Base-by-base conservation (phyloP, 2,888 invertebrate species). In the Crematogaster levior region DNA sequence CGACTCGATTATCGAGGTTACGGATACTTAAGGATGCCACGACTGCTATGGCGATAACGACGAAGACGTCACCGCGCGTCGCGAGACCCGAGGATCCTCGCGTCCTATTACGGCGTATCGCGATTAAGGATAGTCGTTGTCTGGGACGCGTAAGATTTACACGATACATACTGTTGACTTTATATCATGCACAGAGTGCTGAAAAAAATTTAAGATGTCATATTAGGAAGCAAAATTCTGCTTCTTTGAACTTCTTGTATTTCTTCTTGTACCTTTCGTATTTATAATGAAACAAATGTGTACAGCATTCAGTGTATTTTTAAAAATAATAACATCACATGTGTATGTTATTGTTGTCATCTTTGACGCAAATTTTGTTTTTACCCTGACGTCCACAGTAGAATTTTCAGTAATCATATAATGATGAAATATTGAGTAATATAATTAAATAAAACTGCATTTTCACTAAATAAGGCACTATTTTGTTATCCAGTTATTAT, bases 1-100 rank as follows among this genome's bases (percentile, higher is more conserved):
- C 89, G 90, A 88, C 91, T 90, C 88, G 87, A 89, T 89, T 90
- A 89, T 86, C 81, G 65, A 68, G 68, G 74, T 83, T 61, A 77
- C 79, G 61, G 85, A 75, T 82, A 70, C 79, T 74, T 48, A 21
- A 58, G 34, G 30, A 79, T 60, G 37, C 68, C 60, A 12, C 60
- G 34, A 12, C n/a, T 34, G 10, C 7, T 24, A n/a, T 21, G 34
- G 7, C 77, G 77, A 77, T 18, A n/a, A 46, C 46, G 63, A 51
- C 18, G 65, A 65, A 2, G 24, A 66, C 61, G 63, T 21, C 21
- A 18, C 15, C n/a, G 1, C 6, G 48, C 5, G 53, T 34, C 66
- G 43, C 43, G 68, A 27, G 34, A 7, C 3, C n/a, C 68, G 77
- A 12, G 15, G n/a, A 80, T 72, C n/a, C 72, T 18, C 79, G 53